Evolutionary conservation across 2,888 invertebrate genomes (phyloP).

Genomic region (Therioaphis trifolii): DNA sequence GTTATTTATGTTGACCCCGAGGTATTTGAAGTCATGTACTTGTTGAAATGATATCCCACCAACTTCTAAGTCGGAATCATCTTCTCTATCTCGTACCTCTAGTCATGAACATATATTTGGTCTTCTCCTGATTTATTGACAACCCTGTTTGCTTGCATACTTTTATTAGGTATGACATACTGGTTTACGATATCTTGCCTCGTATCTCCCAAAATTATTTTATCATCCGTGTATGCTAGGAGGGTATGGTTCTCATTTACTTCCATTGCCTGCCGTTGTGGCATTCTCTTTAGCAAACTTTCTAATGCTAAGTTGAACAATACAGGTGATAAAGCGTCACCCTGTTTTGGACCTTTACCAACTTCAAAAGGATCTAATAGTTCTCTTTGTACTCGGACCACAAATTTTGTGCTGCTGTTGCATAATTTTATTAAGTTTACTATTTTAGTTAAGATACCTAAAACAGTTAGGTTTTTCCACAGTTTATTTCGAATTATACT

Average conservation of each 20-base stretch:
- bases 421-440: no score
- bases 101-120: slow-evolving; percentile 17
- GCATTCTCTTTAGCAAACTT: no score
- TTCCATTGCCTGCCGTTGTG: no score
- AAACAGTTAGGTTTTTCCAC: background rate
- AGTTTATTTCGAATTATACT: background rate
- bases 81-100: slow-evolving; percentile 16
- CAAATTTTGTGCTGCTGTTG: background rate
- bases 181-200: no score
- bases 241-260: no score
- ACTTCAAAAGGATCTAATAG: slow-evolving; percentile 34
- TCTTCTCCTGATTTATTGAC: no score
- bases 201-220: no score
- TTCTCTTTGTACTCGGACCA: slow-evolving; percentile 30
- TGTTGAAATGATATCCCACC: slow-evolving; percentile 44
- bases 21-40: slow-evolving; percentile 39
- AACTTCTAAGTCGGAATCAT: slow-evolving; percentile 33
- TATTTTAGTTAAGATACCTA: no score
- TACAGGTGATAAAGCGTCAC: slow-evolving; percentile 37
- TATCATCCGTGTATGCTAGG: no score
- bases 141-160: no score
- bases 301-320: slow-evolving; percentile 39
- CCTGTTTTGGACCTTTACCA: slow-evolving; percentile 51
- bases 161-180: no score
- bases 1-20: no score